phyloP scores from a whole-genome alignment of 2,888 invertebrate genomes.

The Lithosia quadra region DNA sequence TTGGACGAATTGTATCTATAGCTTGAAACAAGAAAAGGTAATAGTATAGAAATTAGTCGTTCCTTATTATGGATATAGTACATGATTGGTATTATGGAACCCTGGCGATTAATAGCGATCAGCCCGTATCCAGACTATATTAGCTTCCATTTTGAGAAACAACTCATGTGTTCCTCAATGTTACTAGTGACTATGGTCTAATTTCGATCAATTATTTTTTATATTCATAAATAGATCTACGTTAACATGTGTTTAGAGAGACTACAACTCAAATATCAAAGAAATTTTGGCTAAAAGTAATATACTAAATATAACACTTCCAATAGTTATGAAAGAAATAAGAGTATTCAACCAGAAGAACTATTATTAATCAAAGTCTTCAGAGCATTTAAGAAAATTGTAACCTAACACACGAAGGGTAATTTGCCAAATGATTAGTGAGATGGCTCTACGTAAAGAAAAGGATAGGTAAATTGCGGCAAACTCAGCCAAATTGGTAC shows the following conservation, averaged over 20 bases:
- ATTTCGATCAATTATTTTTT: neutral
- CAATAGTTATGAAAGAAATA: neutral
- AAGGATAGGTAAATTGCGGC: neutral
- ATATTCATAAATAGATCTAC: too few relatives aligned
- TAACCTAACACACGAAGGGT: neutral
- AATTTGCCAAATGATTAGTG: neutral
- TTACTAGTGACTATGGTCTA: neutral
- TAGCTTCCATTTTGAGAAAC: too few relatives aligned
- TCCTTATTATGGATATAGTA: neutral
- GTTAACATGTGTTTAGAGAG: neutral
- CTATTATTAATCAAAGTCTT: neutral
- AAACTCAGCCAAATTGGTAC: conserved; percentile 1
- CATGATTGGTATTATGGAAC: too few relatives aligned
- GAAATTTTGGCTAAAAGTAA: too few relatives aligned
- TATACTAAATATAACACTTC: neutral
- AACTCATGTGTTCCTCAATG: too few relatives aligned
- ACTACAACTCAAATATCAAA: too few relatives aligned
- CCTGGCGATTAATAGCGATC: too few relatives aligned
- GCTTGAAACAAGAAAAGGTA: neutral
- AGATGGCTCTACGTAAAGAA: neutral
- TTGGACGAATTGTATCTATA: neutral
- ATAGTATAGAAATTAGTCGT: neutral
- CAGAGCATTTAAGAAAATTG: neutral
- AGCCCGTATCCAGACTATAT: too few relatives aligned
- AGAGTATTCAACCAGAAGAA: neutral